Base-by-base conservation (phyloP, 2,888 invertebrate genomes). In the Lampropteryx suffumata region DNA sequence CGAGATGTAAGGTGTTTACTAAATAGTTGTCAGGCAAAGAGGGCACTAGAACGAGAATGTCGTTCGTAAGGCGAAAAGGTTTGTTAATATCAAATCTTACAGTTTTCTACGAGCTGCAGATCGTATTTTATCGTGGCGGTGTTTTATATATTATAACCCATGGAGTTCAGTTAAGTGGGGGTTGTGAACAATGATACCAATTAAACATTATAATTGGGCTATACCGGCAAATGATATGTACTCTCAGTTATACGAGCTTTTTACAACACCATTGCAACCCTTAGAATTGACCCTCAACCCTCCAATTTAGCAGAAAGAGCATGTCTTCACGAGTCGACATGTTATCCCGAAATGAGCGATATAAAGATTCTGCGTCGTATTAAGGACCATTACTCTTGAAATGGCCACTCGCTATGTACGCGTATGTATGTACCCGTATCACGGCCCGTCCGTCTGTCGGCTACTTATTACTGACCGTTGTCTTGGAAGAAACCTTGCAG, bases 291-390 rank as follows among this genome's bases (percentile, higher is more conserved):
- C 49, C 39, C 35, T 50, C 50, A 37, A 10, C 11, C 33, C 30
- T 52, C 52, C 55, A 59, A 57, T 57, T 55, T 59, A 37, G 37
- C 30, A 28, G 40, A 17, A 44, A 51, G 53, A 50, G 44, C 49
- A 35, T 47, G 44, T 51, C 50, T 48, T 51, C 44, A 51, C 43
- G 39, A 50, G 28, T 37, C 39, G 33, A 43, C 47, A 45, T 47
- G 54, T 47, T 44, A 43, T 46, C 29, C 30, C 39, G 42, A 29
- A 51, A 57, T 48, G 49, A 49, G 32, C 43, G 34, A 45, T 50
- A 41, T 59, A 56, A 57, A 52, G 42, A 57, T 45, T 46, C 35
- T 28, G 35, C 39, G 48, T 48, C 54, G 29, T 41, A 45, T 52
- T 53, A 48, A 57, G 33, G 57, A 32, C 33, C 34, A 44, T 59